Percentiles rank a stretch among this genome's conserved stretches.
These are phyloP conservation scores for Rhinoptilus africanus DNA, from an alignment of 2,113 vertebrate species.

Conservation along the genomic window DNA sequence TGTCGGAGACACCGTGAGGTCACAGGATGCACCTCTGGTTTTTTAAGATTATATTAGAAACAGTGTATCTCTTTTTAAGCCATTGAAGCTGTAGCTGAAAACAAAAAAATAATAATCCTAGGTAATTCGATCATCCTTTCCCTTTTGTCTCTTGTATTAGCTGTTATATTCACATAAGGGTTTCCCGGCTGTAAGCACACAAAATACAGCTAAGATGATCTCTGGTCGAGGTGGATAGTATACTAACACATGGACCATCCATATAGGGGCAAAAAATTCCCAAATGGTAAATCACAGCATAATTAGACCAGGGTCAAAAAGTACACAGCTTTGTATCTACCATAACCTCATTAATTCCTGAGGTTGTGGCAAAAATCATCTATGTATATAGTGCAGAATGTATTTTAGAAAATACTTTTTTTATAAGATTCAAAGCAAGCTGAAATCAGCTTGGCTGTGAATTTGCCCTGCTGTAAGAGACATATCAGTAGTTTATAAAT, in stretches of 20 bases:
- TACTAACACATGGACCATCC: neutral
- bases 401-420: neutral
- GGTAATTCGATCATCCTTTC: neutral
- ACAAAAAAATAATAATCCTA: neutral
- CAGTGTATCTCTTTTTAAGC: neutral
- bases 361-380: neutral
- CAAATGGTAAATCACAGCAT: neutral
- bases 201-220: neutral
- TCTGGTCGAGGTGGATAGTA: neutral
- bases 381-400: neutral
- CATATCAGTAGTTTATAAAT: conserved; percentile 30
- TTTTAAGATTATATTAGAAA: neutral
- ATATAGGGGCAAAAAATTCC: no score
- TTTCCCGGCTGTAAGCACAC: neutral
- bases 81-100: neutral
- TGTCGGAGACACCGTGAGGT: neutral
- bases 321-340: neutral
- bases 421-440: neutral
- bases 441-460: neutral
- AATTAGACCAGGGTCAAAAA: neutral
- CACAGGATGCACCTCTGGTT: neutral
- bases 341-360: neutral
- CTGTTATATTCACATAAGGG: neutral
- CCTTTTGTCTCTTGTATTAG: neutral
- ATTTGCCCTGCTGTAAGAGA: neutral